Evolutionary conservation across 1,140 invertebrate species (phyloP), one percentile per base, ranked within the genome.

Genomic region (Sarcophaga bullata): DNA sequence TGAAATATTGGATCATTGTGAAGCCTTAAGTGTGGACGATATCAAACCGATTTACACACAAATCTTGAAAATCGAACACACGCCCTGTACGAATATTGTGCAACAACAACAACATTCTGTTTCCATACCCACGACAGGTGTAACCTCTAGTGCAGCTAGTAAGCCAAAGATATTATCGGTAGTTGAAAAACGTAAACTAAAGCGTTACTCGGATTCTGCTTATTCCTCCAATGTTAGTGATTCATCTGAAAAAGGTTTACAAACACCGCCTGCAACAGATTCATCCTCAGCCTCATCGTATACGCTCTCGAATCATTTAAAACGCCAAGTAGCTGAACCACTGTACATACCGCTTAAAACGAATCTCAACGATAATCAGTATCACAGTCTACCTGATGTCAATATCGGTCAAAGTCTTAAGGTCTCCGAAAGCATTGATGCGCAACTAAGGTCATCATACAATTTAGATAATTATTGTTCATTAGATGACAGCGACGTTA

Each of bases 381-480:
- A 94, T 84, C 92, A 93, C 86, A 94, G 93, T 7, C 87, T 94
- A 82, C 93, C 93, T 9, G 93, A 94, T 88, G 93, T 94, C 49
- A 93, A 93, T 75, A 93, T 93, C 50, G 92, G 93, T 80, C 93
- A 93, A 86, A 93, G 92, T 84, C 91, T 94, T 48, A 92, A 92
- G 84, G 93, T 93, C 84, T 94, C 92, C 58, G 93, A 94, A 87
- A 92, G 91, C 84, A 94, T 94, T 85, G 93, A 94, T 88, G 92
- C 92, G 73, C 93, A 94, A 88, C 86, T 94, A 78, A 89, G 93
- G 73, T 91, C 91, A 52, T 91, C 89, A 1, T 90, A 90, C 83
- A 89, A 90, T 73, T 83, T 86, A 83, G 91, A 86, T 48, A 84
- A 88, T 80, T 87, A 85, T 80, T 84, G 86, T 52, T 46, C 47